Conservation (phyloP, 2,888 invertebrate species). For the Therioaphis trifolii region DNA sequence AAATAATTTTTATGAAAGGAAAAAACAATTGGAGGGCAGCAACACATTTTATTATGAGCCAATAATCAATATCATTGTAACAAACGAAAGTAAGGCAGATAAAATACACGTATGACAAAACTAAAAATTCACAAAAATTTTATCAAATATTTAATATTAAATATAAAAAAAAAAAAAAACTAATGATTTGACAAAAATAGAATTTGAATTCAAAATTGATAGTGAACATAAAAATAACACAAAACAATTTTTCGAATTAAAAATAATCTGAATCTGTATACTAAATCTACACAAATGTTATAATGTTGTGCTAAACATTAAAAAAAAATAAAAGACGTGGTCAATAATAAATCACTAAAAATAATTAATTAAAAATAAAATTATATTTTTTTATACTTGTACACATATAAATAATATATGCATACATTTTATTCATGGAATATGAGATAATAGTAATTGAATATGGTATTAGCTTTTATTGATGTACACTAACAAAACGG, state of each 20-base stretch:
- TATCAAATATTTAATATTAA: slow-evolving; percentile 12
- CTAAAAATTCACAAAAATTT: slow-evolving; percentile 12
- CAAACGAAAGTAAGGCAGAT: slow-evolving; percentile 36
- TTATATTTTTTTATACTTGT: neutral
- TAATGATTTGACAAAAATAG: slow-evolving; percentile 28
- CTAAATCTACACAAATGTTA: neutral
- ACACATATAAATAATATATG: slow-evolving; percentile 31
- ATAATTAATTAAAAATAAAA: slow-evolving; percentile 44
- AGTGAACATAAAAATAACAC: slow-evolving; percentile 38
- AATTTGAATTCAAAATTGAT: slow-evolving; percentile 31
- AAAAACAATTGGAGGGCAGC: slow-evolving; percentile 45
- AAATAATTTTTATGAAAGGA: neutral
- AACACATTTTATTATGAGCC: slow-evolving; percentile 59
- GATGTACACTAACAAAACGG: slow-evolving; percentile 17
- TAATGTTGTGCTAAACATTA: slow-evolving; percentile 21
- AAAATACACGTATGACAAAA: slow-evolving; percentile 45
- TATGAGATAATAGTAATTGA: slow-evolving; percentile 30
- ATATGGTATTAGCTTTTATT: slow-evolving; percentile 33
- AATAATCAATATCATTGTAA: slow-evolving; percentile 54
- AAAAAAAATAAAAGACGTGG: slow-evolving; percentile 33
- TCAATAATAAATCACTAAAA: slow-evolving; percentile 47
- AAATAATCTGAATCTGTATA: neutral
- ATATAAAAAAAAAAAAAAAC: slow-evolving; percentile 36
- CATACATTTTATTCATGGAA: slow-evolving; percentile 25
- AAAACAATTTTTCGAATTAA: slow-evolving; percentile 1